These are phyloP conservation scores for Spinus olivaceus DNA, from an alignment of 2,797 vertebrate genomes.

Conservation along the genomic window DNA sequence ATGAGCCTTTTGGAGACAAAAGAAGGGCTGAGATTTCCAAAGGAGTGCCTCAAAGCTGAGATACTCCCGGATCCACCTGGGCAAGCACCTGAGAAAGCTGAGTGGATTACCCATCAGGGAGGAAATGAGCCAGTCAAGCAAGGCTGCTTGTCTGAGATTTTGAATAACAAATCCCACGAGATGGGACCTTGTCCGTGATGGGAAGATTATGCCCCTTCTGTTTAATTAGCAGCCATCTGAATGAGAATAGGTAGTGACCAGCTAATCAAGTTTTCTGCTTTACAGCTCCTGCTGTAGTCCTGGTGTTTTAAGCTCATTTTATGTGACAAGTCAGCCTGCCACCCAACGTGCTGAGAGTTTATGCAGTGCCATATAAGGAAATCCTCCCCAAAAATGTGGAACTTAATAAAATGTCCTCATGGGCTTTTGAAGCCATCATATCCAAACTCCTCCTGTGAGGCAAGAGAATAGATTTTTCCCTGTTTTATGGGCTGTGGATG, in stretches of 20 bases:
- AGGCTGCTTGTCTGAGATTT: background rate
- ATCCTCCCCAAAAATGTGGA: background rate
- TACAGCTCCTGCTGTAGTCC: background rate
- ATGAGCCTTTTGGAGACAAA: slow-evolving; percentile 17
- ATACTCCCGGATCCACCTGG: background rate
- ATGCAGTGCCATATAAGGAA: background rate
- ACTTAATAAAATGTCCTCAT: background rate
- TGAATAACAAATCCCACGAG: background rate
- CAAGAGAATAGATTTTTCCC: background rate
- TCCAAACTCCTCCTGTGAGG: background rate
- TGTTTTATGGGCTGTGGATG: background rate
- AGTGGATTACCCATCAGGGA: background rate
- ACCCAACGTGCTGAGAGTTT: background rate
- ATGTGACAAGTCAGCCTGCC: background rate
- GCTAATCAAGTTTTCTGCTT: background rate
- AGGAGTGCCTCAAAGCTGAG: background rate
- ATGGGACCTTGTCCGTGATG: background rate
- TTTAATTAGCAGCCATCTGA: background rate
- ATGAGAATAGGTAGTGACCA: background rate
- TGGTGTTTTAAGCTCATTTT: background rate
- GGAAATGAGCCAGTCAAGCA: background rate
- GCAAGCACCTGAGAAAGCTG: background rate
- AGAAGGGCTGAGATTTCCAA: background rate
- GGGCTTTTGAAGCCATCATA: background rate
- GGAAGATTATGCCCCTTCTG: background rate